Evolutionary conservation across 2,888 invertebrate species (phyloP), one percentile per base, ranked within the genome.

Genomic region (Rhorus exstirpatorius): DNA sequence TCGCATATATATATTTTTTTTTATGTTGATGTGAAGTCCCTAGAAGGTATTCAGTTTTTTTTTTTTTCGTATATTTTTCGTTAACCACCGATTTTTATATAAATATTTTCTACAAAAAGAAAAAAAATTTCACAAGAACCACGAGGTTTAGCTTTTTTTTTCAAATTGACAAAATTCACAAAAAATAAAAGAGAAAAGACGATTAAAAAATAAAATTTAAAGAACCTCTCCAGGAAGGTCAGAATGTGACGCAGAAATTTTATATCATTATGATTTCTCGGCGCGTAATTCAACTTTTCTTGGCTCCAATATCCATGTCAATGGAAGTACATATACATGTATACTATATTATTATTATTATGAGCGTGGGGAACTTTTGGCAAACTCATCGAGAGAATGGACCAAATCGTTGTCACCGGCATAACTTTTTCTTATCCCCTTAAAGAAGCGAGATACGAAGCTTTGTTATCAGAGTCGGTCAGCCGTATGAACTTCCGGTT

Each of bases 401-500:
- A 41, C 41, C 41, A n/a, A 6, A 31, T 41, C 12, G 31, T 31
- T 6, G 31, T 31, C 31, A 31, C 31, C 6, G 6, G 2, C 6
- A 31, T 31, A 6, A n/a, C n/a, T n/a, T n/a, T n/a, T n/a, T n/a
- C n/a, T n/a, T n/a, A n/a, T n/a, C n/a, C n/a, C n/a, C n/a, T n/a
- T n/a, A n/a, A n/a, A n/a, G n/a, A n/a, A 46, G 8, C 24, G 61
- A 60, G 60, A 78, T 58, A 67, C 46, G 67, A 67, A 44, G 67
- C 35, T 77, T 49, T 49, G 72, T 79, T 85, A 85, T 85, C 85
- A 31, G 81, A 85, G 49, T 84, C 79, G 84, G 81, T 77, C 84
- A 83, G 49, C 35, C 79, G 72, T 46, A 55, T 31, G 72, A 44
- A 79, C 83, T 79, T 85, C 85, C 85, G 84, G 61, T 77, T 58